A percentile compares a stretch with the other conserved stretches of the same genome.
phyloP scores from a whole-genome alignment of 2,113 vertebrate species.

The Muntiacus muntjak region DNA sequence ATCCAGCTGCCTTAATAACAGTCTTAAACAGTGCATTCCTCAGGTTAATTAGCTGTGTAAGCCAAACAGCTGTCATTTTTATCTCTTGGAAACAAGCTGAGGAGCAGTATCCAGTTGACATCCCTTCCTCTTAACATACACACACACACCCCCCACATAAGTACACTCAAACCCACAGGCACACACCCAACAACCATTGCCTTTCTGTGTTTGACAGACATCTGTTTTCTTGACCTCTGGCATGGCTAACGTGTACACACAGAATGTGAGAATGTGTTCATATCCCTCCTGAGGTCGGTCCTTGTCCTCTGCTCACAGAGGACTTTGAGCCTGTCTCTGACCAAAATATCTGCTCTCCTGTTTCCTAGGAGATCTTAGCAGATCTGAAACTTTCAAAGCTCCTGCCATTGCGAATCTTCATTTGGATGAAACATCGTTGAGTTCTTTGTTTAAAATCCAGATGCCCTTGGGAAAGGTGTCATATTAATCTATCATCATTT shows the following conservation, averaged over 20 bases:
- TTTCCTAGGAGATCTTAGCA: neutral
- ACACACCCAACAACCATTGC: neutral
- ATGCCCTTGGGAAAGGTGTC: neutral
- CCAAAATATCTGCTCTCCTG: neutral
- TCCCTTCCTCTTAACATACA: neutral
- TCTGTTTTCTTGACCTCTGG: neutral
- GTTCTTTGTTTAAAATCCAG: neutral
- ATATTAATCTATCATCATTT: neutral
- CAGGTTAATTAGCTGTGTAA: constrained; percentile 46
- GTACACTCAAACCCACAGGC: too few relatives aligned
- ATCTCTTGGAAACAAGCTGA: neutral
- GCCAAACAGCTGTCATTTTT: constrained; percentile 47
- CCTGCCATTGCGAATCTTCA: neutral
- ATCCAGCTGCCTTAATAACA: constrained; percentile 41
- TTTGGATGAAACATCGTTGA: neutral
- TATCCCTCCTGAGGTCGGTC: neutral
- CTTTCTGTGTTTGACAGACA: neutral
- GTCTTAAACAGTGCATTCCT: neutral
- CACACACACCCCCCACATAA: rapidly evolving
- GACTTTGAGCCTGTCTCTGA: neutral
- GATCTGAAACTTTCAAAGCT: neutral
- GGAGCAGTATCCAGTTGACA: neutral
- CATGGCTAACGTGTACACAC: neutral
- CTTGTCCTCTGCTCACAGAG: neutral
- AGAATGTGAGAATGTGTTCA: neutral